These are phyloP conservation scores for Tachysurus fulvidraco DNA, from an alignment of 2,113 vertebrate species.

Conservation along the genomic window DNA sequence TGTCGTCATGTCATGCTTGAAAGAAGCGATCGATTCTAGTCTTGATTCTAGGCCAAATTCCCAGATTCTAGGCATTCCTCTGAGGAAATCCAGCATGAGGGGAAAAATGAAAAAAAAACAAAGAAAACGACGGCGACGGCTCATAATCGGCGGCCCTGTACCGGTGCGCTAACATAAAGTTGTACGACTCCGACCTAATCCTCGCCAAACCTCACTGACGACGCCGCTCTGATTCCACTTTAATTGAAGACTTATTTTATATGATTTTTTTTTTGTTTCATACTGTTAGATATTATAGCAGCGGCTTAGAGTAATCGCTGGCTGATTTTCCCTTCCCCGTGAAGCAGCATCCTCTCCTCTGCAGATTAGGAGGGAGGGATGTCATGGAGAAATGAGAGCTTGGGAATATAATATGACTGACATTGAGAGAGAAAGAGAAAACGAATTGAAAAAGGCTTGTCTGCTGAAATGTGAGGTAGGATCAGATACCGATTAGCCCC, in stretches of 20 bases:
- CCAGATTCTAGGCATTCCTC: neutral
- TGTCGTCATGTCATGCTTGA: neutral
- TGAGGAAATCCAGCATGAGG: neutral
- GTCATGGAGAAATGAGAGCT: conserved; percentile 33
- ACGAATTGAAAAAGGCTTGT: conserved; percentile 18
- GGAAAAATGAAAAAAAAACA: neutral
- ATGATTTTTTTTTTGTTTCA: conserved; percentile 50
- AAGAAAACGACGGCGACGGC: neutral
- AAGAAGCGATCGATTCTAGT: conserved; percentile 29
- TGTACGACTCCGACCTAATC: conserved; percentile 52
- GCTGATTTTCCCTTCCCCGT: conserved; percentile 39
- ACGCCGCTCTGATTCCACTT: conserved; percentile 56
- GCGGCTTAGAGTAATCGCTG: conserved; percentile 47
- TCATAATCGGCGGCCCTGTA: neutral
- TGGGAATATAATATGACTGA: conserved; percentile 10
- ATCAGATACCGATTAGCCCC: conserved; percentile 36
- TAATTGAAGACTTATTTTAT: conserved; percentile 62
- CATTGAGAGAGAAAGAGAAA: conserved; percentile 6
- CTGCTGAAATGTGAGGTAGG: conserved; percentile 15
- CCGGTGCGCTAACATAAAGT: neutral
- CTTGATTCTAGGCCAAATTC: conserved; percentile 21
- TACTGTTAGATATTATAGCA: conserved; percentile 44
- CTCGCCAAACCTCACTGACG: conserved; percentile 52
- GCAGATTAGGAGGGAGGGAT: conserved; percentile 47
- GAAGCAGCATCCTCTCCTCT: conserved; percentile 38